phyloP scores from a whole-genome alignment of 1,140 invertebrate species.

The Rhyzopertha dominica region DNA sequence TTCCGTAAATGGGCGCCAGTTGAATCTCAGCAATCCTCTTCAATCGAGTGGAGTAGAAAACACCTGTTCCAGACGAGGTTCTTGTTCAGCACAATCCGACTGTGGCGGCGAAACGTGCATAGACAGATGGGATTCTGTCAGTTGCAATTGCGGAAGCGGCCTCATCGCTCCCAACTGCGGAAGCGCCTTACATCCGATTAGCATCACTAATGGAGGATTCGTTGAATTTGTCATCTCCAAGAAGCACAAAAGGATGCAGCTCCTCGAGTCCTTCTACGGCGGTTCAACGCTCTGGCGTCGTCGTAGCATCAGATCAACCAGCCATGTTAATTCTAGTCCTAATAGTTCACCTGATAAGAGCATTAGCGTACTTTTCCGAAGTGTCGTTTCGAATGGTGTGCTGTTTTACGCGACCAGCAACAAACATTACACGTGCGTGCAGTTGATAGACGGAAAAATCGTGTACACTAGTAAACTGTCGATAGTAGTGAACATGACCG shows the following conservation, averaged over 20 bases:
- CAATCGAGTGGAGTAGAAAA: conserved; percentile 64
- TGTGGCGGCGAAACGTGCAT: conserved; percentile 62
- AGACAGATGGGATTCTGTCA: conserved; percentile 73
- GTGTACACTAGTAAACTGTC: conserved; percentile 72
- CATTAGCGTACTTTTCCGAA: conserved; percentile 77
- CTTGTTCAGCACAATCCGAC: conserved; percentile 50
- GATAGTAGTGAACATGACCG: conserved; percentile 76
- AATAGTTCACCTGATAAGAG: conserved; percentile 58
- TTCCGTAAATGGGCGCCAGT: conserved; percentile 72
- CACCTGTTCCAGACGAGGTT: conserved; percentile 66
- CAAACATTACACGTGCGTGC: conserved; percentile 79
- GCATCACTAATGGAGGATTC: conserved; percentile 68
- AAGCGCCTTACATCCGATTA: conserved; percentile 71
- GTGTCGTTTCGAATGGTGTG: conserved; percentile 68
- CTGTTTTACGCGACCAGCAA: conserved; percentile 79
- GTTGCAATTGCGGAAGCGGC: conserved; percentile 64
- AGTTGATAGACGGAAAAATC: conserved; percentile 66
- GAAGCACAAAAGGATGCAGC: conserved; percentile 77
- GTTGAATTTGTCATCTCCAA: conserved; percentile 78
- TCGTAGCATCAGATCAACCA: conserved; percentile 31
- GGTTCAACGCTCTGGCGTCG: conserved; percentile 63
- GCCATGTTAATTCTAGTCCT: conserved; percentile 30
- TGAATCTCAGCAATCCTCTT: conserved; percentile 75
- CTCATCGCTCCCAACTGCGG: conserved; percentile 74
- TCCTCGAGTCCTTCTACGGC: conserved; percentile 70